A percentile compares a stretch with the other conserved stretches of the same genome.
These are phyloP conservation scores for Chironomus riparius DNA, from an alignment of 2,888 invertebrate species.

Conservation along the genomic window DNA sequence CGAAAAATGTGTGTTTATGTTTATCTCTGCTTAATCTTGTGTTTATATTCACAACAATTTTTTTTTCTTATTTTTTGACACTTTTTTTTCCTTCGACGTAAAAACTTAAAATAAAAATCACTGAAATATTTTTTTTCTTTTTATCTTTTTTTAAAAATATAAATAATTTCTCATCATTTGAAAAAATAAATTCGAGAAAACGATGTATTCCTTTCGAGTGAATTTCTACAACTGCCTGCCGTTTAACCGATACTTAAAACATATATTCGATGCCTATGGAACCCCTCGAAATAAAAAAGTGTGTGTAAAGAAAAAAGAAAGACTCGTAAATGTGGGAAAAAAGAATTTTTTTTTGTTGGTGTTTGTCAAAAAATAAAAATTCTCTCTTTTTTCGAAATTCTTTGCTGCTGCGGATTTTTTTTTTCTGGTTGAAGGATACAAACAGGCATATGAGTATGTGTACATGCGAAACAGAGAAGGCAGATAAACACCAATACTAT, in stretches of 20 bases:
- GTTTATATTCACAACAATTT: neutral
- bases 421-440: neutral
- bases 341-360: constrained; percentile 9
- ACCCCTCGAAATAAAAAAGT: constrained; percentile 14
- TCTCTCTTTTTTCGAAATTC: constrained; percentile 17
- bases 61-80: too few relatives aligned
- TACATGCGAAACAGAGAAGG: neutral
- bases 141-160: neutral
- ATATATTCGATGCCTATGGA: constrained; percentile 24
- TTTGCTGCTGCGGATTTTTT: neutral
- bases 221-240: constrained; percentile 25
- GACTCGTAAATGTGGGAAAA: constrained; percentile 8
- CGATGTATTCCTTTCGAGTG: constrained; percentile 25
- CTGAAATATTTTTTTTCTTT: neutral
- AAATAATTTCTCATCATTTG: neutral
- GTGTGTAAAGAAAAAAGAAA: constrained; percentile 3
- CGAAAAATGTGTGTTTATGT: neutral
- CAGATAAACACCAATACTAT: constrained; percentile 16
- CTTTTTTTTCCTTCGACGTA: too few relatives aligned
- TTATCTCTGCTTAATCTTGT: neutral
- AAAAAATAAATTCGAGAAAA: neutral
- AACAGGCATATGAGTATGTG: neutral
- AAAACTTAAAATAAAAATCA: neutral
- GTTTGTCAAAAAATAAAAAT: neutral
- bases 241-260: constrained; percentile 16